Base-by-base conservation (phyloP, 2,888 invertebrate genomes). In the Labia minor region DNA sequence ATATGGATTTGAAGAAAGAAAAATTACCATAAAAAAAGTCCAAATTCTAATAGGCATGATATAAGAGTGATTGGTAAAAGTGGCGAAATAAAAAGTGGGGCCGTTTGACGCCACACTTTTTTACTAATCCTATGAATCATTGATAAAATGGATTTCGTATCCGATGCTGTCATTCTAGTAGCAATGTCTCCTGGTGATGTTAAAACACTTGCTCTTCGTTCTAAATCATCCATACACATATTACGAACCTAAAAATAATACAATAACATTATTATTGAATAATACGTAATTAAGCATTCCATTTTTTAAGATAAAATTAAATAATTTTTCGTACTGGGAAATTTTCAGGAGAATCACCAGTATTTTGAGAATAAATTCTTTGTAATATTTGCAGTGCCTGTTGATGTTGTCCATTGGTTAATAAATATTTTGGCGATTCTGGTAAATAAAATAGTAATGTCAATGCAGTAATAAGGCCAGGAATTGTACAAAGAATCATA, bases 401-500 rank as follows among this genome's bases (percentile, higher is more conserved):
- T 1, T 75, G 72, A 4, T 72, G 67, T 67, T 73, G 73, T 19
- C 77, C 77, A 70, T 74, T 72, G 0, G 75, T 72, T 68, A 78
- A 68, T 64, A 78, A 72, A 72, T 72, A 79, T 72, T 78, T 79
- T 1, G 79, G 79, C 68, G 77, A 78, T 73, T 79, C 79, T 1
- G 78, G 78, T 26, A 78, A 70, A 19, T 72, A 69, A 14, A 72
- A 72, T 85, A 66, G 6, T 66, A 86, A 78, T 0, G 82, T 79
- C 62, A 81, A 71, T 0, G 86, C 86, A 6, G 88, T 84, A 0
- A 88, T 72, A 0, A 91, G 73, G 19, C 87, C 86, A 10, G 91
- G 87, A 68, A 89, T 69, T 0, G 84, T 83, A 69, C 85, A 85
- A 1, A 86, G 79, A 0, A 83, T 81, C 21, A 86, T 81, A 73